These are phyloP conservation scores for Benthosema pterotum DNA, from an alignment of 2,797 vertebrate genomes.

Conservation along the genomic window DNA sequence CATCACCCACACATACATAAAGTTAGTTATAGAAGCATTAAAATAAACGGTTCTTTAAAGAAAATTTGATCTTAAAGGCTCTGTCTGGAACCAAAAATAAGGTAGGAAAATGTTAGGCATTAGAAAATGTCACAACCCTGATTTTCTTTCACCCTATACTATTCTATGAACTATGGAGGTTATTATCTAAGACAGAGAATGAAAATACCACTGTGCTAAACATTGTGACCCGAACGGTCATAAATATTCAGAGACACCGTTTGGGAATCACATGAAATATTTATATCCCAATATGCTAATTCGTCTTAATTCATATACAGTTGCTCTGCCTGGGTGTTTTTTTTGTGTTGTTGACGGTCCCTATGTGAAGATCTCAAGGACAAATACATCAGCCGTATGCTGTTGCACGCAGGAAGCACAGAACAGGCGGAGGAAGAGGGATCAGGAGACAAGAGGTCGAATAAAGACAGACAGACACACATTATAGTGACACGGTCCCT, in stretches of 20 bases:
- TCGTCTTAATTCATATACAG: neutral
- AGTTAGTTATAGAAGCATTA: no score
- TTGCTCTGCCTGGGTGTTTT: neutral
- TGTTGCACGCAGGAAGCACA: conserved; percentile 1
- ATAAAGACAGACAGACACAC: neutral
- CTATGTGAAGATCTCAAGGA: conserved; percentile 27
- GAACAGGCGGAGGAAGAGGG: neutral
- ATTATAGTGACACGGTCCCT: conserved; percentile 4
- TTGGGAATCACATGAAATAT: conserved; percentile 1
- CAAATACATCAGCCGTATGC: neutral
- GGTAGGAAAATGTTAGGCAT: neutral
- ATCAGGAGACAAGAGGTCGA: neutral
- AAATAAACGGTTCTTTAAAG: no score
- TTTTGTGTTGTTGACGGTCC: conserved; percentile 22
- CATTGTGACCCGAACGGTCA: neutral
- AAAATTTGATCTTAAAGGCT: no score
- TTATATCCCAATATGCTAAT: conserved; percentile 11
- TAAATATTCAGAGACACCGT: conserved; percentile 6
- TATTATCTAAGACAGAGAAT: conserved; percentile 1
- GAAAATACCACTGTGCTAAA: neutral
- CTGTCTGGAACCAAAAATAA: no score
- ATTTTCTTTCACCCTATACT: neutral
- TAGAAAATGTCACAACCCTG: neutral
- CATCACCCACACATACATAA: no score
- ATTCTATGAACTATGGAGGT: neutral